Conservation (phyloP, 2,113 vertebrate species). For the Dicentrarchus labrax region DNA sequence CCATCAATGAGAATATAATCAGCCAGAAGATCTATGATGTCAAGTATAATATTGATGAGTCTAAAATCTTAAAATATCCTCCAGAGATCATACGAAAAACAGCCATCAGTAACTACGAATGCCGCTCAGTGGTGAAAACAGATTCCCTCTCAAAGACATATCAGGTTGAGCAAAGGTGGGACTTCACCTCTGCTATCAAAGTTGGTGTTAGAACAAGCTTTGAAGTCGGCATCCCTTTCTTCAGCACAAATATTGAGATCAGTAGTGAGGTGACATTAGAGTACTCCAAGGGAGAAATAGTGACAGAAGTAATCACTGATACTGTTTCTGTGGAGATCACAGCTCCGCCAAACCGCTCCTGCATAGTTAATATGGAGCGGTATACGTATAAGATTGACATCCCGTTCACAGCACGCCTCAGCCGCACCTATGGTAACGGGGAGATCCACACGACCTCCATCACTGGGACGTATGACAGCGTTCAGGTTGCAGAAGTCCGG, state of each 20-base stretch:
- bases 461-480: not conserved
- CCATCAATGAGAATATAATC: not conserved
- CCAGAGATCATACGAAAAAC: not conserved
- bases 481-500: not conserved
- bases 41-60: not conserved
- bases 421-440: not conserved
- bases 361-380: not conserved
- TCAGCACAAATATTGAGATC: fast-evolving
- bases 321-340: not conserved
- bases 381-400: not conserved
- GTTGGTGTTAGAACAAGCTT: not conserved
- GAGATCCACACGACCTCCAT: not conserved
- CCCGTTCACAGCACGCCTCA: slow-evolving; percentile 6
- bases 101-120: not conserved
- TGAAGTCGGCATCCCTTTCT: fast-evolving
- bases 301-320: not conserved
- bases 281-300: fast-evolving
- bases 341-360: slow-evolving; percentile 10
- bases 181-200: not conserved
- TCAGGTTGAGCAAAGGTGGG: not conserved
- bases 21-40: slow-evolving; percentile 10
- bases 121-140: not conserved
- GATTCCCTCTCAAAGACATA: not conserved
- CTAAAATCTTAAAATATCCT: not conserved
- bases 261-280: not conserved